A percentile compares a stretch with the other conserved stretches of the same genome.
Evolutionary conservation across 2,888 invertebrate species (phyloP).

Genomic region (Hyppa rectilinea): DNA sequence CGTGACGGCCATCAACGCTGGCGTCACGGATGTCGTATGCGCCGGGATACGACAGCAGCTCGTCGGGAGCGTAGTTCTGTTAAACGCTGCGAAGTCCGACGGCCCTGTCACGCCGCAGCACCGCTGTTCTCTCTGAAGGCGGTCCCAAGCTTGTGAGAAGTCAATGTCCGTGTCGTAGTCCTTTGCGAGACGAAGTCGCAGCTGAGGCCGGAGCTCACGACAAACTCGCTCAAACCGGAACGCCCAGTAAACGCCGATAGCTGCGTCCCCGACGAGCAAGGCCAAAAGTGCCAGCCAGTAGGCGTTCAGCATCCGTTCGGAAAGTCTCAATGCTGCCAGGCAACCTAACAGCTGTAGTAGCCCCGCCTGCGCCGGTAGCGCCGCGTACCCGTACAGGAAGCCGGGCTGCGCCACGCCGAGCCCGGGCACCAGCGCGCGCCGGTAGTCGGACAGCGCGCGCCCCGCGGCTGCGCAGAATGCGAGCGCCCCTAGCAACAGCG

Average conservation of each 20-base stretch:
- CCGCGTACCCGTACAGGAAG: constrained; percentile 96
- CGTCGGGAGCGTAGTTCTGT: constrained; percentile 84
- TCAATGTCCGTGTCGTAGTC: constrained; percentile 94
- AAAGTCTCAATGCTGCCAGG: constrained; percentile 94
- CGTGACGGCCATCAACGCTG: constrained; percentile 87
- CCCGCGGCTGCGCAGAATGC: constrained; percentile 95
- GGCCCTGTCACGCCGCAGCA: constrained; percentile 95
- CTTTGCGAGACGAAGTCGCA: constrained; percentile 91
- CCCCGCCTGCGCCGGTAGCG: constrained; percentile 93
- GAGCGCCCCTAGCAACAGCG: constrained; percentile 95
- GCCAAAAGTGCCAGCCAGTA: constrained; percentile 95
- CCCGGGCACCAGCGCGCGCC: constrained; percentile 93
- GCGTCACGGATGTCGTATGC: constrained; percentile 84
- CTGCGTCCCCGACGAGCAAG: constrained; percentile 95
- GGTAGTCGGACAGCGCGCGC: constrained; percentile 93
- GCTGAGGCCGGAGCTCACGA: constrained; percentile 93
- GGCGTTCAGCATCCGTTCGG: constrained; percentile 95
- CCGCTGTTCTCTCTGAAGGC: constrained; percentile 93
- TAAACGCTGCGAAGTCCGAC: constrained; percentile 87
- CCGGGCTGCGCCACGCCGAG: constrained; percentile 95
- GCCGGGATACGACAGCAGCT: constrained; percentile 87
- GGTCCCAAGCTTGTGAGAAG: constrained; percentile 95
- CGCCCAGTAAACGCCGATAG: constrained; percentile 96
- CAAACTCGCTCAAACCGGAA: constrained; percentile 94
- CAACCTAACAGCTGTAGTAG: constrained; percentile 94